Conservation (phyloP, 1,140 invertebrate species). For the Conopomorpha cramerella region DNA sequence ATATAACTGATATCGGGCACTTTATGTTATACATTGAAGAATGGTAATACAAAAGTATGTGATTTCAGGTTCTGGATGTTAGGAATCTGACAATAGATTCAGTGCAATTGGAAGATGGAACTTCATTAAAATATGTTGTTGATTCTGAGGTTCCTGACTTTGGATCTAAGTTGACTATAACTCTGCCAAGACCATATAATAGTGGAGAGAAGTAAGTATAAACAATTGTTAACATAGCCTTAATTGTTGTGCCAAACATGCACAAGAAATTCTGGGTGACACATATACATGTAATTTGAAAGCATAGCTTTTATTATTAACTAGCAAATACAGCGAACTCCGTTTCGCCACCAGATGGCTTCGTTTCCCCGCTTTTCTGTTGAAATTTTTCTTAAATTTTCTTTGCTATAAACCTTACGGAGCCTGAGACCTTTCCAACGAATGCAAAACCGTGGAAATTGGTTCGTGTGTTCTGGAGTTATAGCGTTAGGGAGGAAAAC, state of each 20-base stretch:
- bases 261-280: neutral
- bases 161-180: conserved; percentile 78
- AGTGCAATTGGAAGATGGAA: conserved; percentile 61
- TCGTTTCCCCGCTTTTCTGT: too few relatives aligned
- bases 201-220: conserved; percentile 41
- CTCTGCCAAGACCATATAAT: conserved; percentile 61
- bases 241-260: too few relatives aligned
- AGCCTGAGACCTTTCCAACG: too few relatives aligned
- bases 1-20: neutral
- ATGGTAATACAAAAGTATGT: neutral
- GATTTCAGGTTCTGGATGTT: conserved; percentile 76
- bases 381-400: too few relatives aligned
- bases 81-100: conserved; percentile 70
- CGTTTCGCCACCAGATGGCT: too few relatives aligned
- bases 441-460: too few relatives aligned
- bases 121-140: conserved; percentile 66
- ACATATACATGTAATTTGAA: neutral
- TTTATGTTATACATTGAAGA: neutral
- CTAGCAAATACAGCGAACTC: neutral
- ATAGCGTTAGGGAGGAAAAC: too few relatives aligned
- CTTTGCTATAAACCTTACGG: too few relatives aligned
- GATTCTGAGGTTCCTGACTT: conserved; percentile 67
- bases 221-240: too few relatives aligned
- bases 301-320: neutral
- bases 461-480: too few relatives aligned